phyloP scores from a whole-genome alignment of 2,797 vertebrate genomes.

The Syngnathus rostellatus region DNA sequence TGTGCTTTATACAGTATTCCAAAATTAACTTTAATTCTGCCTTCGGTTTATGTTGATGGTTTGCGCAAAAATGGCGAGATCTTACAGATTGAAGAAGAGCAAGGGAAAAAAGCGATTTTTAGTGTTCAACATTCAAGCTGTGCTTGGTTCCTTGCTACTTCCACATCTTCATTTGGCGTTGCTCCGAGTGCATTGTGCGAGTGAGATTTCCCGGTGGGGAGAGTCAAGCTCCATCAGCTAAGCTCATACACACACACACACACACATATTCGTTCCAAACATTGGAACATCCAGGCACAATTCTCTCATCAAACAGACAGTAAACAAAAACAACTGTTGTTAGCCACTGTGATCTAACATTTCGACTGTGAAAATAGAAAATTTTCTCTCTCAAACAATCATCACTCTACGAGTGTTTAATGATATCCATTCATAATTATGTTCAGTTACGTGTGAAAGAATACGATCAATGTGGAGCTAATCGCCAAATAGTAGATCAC shows the following conservation, averaged over 20 bases:
- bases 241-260: slow-evolving; percentile 17
- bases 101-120: slow-evolving; percentile 17
- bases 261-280: slow-evolving; percentile 28
- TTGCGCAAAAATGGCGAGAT: slow-evolving; percentile 37
- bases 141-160: slow-evolving; percentile 42
- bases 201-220: slow-evolving; percentile 61
- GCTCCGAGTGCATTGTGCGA: slow-evolving; percentile 65
- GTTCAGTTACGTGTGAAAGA: slow-evolving; percentile 45
- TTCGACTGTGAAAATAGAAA: slow-evolving; percentile 47
- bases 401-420: slow-evolving; percentile 13
- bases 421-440: slow-evolving; percentile 23
- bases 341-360: slow-evolving; percentile 59
- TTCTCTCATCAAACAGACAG: slow-evolving; percentile 55
- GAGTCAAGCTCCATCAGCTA: slow-evolving; percentile 59
- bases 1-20: slow-evolving; percentile 16
- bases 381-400: slow-evolving; percentile 24
- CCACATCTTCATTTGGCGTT: slow-evolving; percentile 49
- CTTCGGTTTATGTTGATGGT: slow-evolving; percentile 36
- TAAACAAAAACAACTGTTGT: slow-evolving; percentile 49
- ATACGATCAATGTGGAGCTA: slow-evolving; percentile 49
- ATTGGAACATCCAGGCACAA: slow-evolving; percentile 43
- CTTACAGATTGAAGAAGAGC: slow-evolving; percentile 19
- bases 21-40: slow-evolving; percentile 22
- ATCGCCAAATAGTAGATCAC: slow-evolving; percentile 19
- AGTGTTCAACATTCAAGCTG: slow-evolving; percentile 25